phyloP scores from a whole-genome alignment of 1,140 invertebrate genomes.

The Notospermus geniculatus region DNA sequence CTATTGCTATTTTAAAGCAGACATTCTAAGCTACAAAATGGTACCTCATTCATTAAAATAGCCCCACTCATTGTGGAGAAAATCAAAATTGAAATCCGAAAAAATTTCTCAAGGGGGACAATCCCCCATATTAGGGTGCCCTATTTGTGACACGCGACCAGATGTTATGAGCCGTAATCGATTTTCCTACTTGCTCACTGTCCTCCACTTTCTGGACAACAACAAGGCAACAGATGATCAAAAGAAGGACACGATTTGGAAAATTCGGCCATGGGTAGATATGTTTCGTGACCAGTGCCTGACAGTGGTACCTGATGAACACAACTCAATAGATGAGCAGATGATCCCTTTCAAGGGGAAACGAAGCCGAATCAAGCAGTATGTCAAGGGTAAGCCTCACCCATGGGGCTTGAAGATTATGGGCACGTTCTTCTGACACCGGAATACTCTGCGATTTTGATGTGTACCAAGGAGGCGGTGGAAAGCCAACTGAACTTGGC shows the following conservation, averaged over 20 bases:
- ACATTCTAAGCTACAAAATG: no score
- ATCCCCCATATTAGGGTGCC: no score
- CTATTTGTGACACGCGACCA: no score
- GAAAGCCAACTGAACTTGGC: conserved; percentile 11
- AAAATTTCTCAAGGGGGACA: no score
- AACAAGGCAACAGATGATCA: conserved; percentile 10
- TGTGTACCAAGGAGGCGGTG: conserved; percentile 29
- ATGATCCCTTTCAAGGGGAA: conserved; percentile 41
- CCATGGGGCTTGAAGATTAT: conserved; percentile 33
- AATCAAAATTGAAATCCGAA: no score
- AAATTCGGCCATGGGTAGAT: conserved; percentile 23
- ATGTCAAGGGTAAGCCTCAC: conserved; percentile 29
- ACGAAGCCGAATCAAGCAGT: conserved; percentile 28
- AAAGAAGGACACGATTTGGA: conserved; percentile 21
- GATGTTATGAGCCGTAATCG: conserved; percentile 8
- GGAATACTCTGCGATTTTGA: conserved; percentile 37
- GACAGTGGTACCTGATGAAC: conserved; percentile 16
- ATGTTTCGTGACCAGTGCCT: conserved; percentile 17
- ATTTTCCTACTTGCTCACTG: not conserved
- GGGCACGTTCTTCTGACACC: conserved; percentile 25
- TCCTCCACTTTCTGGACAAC: conserved; percentile 20
- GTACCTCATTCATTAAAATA: no score
- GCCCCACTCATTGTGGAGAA: no score
- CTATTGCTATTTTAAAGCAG: no score
- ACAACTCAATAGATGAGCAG: conserved; percentile 36